Percentiles rank a stretch among this genome's conserved stretches.
These are phyloP conservation scores for Argyra leucocephala DNA, from an alignment of 2,888 invertebrate species.

Conservation along the genomic window DNA sequence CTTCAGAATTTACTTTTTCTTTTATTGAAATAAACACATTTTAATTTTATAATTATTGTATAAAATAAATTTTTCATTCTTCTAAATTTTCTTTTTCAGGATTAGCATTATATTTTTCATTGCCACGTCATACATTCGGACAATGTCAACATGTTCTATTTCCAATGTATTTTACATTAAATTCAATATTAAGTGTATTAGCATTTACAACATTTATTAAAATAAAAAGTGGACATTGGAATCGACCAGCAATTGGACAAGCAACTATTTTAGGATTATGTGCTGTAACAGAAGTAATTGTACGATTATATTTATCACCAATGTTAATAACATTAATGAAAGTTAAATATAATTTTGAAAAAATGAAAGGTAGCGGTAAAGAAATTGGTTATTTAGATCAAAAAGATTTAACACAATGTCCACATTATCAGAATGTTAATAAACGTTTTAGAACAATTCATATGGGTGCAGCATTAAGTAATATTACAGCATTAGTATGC, in stretches of 20 bases:
- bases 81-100: constrained; percentile 47
- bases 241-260: constrained; percentile 47
- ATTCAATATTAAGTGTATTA: constrained; percentile 61
- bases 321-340: constrained; percentile 64
- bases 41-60: neutral
- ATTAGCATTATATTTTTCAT: constrained; percentile 70
- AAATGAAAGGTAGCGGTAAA: constrained; percentile 63
- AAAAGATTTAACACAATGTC: constrained; percentile 63
- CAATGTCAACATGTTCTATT: constrained; percentile 78
- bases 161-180: constrained; percentile 76
- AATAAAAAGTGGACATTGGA: constrained; percentile 47
- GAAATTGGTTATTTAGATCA: constrained; percentile 66
- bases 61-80: neutral
- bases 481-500: constrained; percentile 59
- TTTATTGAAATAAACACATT: neutral
- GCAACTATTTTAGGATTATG: constrained; percentile 39
- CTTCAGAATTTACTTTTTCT: neutral
- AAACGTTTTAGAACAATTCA: constrained; percentile 66
- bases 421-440: constrained; percentile 67
- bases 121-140: constrained; percentile 80
- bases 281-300: constrained; percentile 58
- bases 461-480: constrained; percentile 69
- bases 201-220: constrained; percentile 58
- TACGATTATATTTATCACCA: constrained; percentile 67
- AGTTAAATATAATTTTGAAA: constrained; percentile 65